These are phyloP conservation scores for Corvus hawaiiensis DNA, from an alignment of 2,113 vertebrate species.

Conservation along the genomic window DNA sequence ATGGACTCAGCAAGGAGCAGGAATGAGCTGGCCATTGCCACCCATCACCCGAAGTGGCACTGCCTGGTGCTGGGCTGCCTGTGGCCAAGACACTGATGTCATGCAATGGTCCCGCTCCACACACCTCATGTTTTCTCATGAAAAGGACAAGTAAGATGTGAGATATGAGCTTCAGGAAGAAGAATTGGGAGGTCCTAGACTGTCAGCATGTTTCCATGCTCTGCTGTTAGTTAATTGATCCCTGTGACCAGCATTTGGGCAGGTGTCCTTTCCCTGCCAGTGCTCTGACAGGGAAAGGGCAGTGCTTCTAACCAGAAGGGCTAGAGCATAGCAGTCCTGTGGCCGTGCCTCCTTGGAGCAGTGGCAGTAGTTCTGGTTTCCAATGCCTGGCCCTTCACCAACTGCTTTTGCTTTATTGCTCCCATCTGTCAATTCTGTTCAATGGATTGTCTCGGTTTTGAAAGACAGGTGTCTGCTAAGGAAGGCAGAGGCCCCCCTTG, in stretches of 20 bases:
- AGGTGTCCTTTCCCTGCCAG: background rate
- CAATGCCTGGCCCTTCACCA: background rate
- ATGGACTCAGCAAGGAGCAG: background rate
- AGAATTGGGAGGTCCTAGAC: background rate
- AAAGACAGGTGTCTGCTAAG: too few species aligned
- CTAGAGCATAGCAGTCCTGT: background rate
- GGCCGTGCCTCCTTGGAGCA: accelerated
- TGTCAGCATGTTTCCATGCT: background rate
- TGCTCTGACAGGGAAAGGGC: background rate
- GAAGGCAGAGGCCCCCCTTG: too few species aligned
- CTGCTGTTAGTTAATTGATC: background rate
- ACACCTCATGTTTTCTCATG: background rate
- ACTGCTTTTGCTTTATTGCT: background rate
- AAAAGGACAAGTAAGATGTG: accelerated
- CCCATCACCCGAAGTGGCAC: accelerated
- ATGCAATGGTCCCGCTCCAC: accelerated
- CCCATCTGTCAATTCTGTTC: background rate
- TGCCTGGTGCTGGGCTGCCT: background rate
- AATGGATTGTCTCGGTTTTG: too few species aligned
- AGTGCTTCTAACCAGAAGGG: background rate
- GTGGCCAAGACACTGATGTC: accelerated
- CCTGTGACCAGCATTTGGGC: background rate
- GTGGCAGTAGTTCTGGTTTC: background rate
- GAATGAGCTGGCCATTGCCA: accelerated
- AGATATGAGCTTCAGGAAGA: background rate